Conservation (phyloP, 1,140 invertebrate genomes). For the Littorina saxatilis region DNA sequence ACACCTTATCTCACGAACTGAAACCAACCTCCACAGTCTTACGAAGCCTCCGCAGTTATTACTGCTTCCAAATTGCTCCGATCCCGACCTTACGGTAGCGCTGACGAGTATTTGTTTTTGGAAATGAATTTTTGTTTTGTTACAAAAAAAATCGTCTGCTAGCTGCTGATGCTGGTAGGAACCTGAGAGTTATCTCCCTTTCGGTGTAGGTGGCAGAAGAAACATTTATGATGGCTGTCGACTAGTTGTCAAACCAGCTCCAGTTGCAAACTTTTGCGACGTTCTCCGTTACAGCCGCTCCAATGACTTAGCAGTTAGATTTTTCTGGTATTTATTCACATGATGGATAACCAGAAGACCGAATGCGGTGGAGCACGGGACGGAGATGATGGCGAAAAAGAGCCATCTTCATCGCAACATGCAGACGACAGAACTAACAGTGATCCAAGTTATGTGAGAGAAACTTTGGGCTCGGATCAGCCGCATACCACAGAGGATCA, state of each 20-base stretch:
- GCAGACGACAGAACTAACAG: conserved; percentile 19
- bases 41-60: not conserved
- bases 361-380: not conserved
- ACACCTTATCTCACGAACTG: conserved; percentile 32
- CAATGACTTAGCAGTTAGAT: not conserved
- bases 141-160: conserved; percentile 33
- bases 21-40: conserved; percentile 35
- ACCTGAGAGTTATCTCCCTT: conserved; percentile 34
- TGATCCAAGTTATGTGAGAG: conserved; percentile 33
- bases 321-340: not conserved
- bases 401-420: conserved; percentile 1
- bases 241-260: conserved; percentile 34
- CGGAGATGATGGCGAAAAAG: conserved; percentile 10
- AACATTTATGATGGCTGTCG: conserved; percentile 42
- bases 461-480: conserved; percentile 22
- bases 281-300: not conserved
- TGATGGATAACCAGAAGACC: conserved; percentile 30
- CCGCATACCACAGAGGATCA: conserved; percentile 40
- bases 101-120: not conserved
- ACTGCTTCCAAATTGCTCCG: not conserved
- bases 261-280: conserved; percentile 30
- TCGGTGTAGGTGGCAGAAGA: conserved; percentile 32
- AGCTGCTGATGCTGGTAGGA: conserved; percentile 35
- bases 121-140: not conserved
- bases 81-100: no score